Conservation (phyloP, 2,113 vertebrate species). For the Poecilia latipinna region DNA sequence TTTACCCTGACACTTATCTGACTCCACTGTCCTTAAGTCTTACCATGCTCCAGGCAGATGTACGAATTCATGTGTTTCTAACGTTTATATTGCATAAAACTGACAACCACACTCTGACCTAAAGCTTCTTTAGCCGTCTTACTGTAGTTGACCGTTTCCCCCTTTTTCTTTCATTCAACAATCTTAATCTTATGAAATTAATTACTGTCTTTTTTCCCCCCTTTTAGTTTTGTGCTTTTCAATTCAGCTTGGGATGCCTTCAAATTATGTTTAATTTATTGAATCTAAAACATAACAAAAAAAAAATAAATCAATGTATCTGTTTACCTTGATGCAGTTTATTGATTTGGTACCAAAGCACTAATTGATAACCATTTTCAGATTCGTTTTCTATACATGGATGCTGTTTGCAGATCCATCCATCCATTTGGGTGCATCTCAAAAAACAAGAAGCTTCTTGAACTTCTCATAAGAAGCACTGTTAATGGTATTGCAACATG, state of each 20-base stretch:
- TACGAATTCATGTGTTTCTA: conserved; percentile 49
- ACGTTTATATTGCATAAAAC: conserved; percentile 77
- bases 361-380: neutral
- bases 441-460: too few relatives aligned
- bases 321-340: neutral
- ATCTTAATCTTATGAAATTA: neutral
- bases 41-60: conserved; percentile 61
- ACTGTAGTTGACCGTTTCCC: conserved; percentile 12
- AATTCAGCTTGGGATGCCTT: neutral
- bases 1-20: conserved; percentile 78
- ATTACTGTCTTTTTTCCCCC: neutral
- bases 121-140: conserved; percentile 48
- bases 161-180: conserved; percentile 1
- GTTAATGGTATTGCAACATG: too few relatives aligned
- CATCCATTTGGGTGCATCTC: too few relatives aligned
- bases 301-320: neutral
- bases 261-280: neutral
- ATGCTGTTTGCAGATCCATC: neutral
- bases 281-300: neutral
- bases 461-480: too few relatives aligned
- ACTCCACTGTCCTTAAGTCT: conserved; percentile 75
- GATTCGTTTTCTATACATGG: neutral
- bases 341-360: neutral
- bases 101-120: conserved; percentile 68
- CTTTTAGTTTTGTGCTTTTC: neutral